Evolutionary conservation across 1,140 invertebrate genomes (phyloP).

Genomic region (Trissolcus basalis): DNA sequence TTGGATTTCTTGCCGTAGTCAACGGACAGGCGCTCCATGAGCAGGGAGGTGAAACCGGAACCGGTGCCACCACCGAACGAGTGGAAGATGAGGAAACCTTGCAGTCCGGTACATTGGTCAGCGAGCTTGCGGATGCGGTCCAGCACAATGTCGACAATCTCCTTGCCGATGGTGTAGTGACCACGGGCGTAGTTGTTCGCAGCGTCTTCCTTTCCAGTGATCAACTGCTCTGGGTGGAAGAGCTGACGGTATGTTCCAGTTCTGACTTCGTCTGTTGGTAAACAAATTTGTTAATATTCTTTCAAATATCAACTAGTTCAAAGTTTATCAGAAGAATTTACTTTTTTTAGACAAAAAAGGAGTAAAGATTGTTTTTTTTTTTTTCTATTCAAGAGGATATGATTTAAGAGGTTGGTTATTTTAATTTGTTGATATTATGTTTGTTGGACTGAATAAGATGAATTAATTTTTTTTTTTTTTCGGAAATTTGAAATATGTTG

Average conservation of each 20-base stretch:
- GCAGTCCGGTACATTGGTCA: slow-evolving; percentile 87
- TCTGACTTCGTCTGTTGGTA: slow-evolving; percentile 78
- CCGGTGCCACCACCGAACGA: slow-evolving; percentile 85
- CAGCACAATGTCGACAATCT: slow-evolving; percentile 87
- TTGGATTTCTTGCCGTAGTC: slow-evolving; percentile 84
- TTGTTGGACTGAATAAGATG: no score
- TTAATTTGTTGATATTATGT: no score
- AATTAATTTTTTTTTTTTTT: no score
- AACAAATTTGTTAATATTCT: no score
- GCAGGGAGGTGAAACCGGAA: slow-evolving; percentile 81
- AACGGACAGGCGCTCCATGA: slow-evolving; percentile 82
- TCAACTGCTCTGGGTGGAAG: slow-evolving; percentile 86
- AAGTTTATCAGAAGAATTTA: no score
- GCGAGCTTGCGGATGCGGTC: slow-evolving; percentile 85
- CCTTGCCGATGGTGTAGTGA: slow-evolving; percentile 92
- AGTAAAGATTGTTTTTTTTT: no score
- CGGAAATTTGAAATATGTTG: slow-evolving; percentile 73
- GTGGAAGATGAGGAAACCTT: slow-evolving; percentile 89
- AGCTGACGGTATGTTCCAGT: slow-evolving; percentile 84
- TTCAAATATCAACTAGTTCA: no score
- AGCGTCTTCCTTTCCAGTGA: slow-evolving; percentile 86
- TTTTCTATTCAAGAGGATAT: no score
- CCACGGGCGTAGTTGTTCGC: slow-evolving; percentile 91
- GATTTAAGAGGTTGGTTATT: no score
- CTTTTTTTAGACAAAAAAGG: no score